phyloP scores from a whole-genome alignment of 1,140 invertebrate species.

The Hermetia illucens region DNA sequence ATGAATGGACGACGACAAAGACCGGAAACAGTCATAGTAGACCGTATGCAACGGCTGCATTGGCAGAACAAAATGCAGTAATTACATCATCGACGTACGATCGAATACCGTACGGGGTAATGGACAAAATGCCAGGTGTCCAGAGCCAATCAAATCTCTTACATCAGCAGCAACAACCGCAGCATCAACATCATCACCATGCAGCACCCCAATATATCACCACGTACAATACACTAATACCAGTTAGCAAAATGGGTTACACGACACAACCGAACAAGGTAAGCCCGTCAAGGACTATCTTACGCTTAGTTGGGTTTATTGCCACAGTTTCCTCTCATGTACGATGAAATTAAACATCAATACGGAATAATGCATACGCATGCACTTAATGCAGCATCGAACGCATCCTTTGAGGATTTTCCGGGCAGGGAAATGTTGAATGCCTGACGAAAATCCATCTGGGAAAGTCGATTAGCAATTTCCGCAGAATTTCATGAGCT shows the following conservation, averaged over 20 bases:
- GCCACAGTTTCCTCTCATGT: no score
- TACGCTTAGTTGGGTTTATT: no score
- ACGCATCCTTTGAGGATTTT: no score
- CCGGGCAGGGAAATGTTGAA: no score
- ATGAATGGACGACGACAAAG: slow-evolving; percentile 27
- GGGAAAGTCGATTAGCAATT: no score
- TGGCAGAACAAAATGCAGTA: slow-evolving; percentile 29
- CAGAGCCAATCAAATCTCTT: slow-evolving; percentile 7
- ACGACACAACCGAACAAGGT: slow-evolving; percentile 20
- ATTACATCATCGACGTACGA: slow-evolving; percentile 27
- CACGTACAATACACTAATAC: slow-evolving; percentile 29
- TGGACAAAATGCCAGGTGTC: slow-evolving; percentile 21
- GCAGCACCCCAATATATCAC: slow-evolving; percentile 17
- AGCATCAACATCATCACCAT: slow-evolving; percentile 9
- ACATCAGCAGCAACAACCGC: slow-evolving; percentile 9
- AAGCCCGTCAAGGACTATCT: no score
- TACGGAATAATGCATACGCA: no score
- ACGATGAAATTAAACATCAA: no score
- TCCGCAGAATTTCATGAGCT: no score
- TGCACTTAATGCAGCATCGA: no score
- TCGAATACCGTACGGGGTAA: slow-evolving; percentile 28
- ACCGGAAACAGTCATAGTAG: slow-evolving; percentile 24
- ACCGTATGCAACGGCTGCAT: slow-evolving; percentile 25
- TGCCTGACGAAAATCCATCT: no score
- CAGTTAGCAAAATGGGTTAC: slow-evolving; percentile 29